These are phyloP conservation scores for Paradoxurus hermaphroditus DNA, from an alignment of 2,113 vertebrate genomes.

Conservation along the genomic window DNA sequence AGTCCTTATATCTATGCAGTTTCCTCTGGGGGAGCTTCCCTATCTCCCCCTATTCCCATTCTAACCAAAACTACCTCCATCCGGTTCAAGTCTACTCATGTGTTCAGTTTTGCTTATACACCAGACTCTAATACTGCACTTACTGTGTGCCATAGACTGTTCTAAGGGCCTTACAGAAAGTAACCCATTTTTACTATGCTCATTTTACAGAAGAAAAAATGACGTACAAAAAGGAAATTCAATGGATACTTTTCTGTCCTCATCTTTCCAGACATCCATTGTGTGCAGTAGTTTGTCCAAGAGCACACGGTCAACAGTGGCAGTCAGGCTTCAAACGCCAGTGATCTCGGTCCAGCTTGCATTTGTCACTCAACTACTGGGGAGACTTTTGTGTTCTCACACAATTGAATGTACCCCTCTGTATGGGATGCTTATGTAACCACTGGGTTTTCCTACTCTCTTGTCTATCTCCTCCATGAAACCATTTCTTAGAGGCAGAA, in stretches of 20 bases:
- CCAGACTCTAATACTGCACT: not conserved
- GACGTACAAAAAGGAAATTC: not conserved
- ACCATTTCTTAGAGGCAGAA: constrained; percentile 22
- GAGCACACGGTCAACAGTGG: not conserved
- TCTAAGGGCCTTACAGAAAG: not conserved
- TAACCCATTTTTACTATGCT: constrained; percentile 15
- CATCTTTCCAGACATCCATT: no score
- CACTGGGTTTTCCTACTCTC: not conserved
- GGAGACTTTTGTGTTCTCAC: not conserved
- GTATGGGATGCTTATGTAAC: not conserved
- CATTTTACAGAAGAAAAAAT: not conserved
- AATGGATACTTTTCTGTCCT: no score
- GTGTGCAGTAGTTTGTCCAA: not conserved
- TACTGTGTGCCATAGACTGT: not conserved
- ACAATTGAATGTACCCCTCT: not conserved
- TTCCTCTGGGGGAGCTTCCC: not conserved
- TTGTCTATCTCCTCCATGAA: not conserved
- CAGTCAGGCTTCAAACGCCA: not conserved
- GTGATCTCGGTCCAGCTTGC: not conserved
- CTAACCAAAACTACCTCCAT: not conserved
- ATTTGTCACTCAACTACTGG: not conserved
- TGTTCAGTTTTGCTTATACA: not conserved
- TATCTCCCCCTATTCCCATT: not conserved
- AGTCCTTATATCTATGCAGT: not conserved
- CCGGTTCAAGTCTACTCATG: not conserved